Evolutionary conservation across 1,140 invertebrate genomes (phyloP), one percentile per base, ranked within the genome.

Genomic region (Papilio glaucus): DNA sequence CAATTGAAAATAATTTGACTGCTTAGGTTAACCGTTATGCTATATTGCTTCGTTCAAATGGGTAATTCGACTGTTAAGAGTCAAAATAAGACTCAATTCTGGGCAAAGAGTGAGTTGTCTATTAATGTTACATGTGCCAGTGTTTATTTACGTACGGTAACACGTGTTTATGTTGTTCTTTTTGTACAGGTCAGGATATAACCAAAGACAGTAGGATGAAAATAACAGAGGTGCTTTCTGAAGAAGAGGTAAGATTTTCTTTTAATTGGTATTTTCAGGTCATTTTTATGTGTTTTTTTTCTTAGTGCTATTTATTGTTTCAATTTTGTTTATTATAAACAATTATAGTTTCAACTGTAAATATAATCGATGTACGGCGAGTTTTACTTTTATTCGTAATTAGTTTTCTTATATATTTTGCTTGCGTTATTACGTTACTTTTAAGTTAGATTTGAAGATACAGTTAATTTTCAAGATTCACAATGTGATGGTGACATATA

Each of bases 141-240:
- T 84, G 84, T 90, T 85, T 87, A 84, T 89, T 87, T 86, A 80
- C 78, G 75, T 79, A 72, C 62, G 75, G 73, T 78, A 75, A 80
- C 79, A 82, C 77, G 77, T 86, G 77, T 83, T 71, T 80, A 62
- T 77, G 42, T 84, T 82, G 84, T 90, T 83, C 83, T 84, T 85
- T 90, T 82, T 84, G 91, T 93, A 78, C 82, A 95, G 95, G 87
- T 94, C 78, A 95, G 94, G 90, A 95, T 93, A 85, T 95, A 88
- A 92, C 87, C 76, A 92, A 92, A 86, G 92, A 93, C 73, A 93
- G 87, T 75, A 88, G 91, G 85, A 90, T 93, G 85, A 93, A 92
- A 88, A 90, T 94, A 73, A 91, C 88, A n/a, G 93, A 93, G 75
- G 72, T 93, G 72, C 90, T 90, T 45, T 88, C 89, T 4, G 91